Conservation (phyloP, 2,797 vertebrate genomes). For the Spea hammondii region DNA sequence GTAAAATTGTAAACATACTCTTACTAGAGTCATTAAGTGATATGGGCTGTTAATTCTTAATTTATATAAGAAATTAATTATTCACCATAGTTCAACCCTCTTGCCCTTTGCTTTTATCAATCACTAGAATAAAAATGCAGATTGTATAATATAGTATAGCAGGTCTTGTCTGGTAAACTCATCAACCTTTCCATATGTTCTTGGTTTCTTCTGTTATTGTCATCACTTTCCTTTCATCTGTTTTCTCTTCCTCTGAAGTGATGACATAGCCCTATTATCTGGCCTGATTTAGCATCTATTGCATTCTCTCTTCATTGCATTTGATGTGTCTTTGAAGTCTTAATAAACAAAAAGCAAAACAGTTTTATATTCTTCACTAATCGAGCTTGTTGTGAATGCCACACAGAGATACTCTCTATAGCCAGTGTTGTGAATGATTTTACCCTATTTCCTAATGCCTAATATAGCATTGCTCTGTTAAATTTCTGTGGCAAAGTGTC, state of each 20-base stretch:
- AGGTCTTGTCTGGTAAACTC: conserved; percentile 23
- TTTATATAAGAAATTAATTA: no score
- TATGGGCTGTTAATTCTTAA: no score
- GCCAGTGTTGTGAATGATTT: no score
- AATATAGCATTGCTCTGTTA: no score
- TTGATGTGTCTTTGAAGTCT: conserved; percentile 27
- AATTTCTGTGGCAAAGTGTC: no score
- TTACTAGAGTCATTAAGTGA: no score
- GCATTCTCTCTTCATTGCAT: conserved; percentile 21
- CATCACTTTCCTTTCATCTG: conserved; percentile 41
- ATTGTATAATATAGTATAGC: conserved; percentile 6
- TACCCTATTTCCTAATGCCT: no score
- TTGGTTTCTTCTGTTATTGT: conserved; percentile 31
- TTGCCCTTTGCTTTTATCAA: not conserved
- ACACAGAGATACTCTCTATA: no score
- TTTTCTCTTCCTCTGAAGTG: conserved; percentile 26
- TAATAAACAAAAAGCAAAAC: conserved; percentile 3
- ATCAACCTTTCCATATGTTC: conserved; percentile 23
- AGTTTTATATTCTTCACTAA: not conserved
- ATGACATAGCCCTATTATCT: conserved; percentile 43
- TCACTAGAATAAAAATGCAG: not conserved
- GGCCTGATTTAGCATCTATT: conserved; percentile 34
- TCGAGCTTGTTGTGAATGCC: no score
- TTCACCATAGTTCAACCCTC: no score
- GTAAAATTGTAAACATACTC: no score